phyloP scores from a whole-genome alignment of 2,113 vertebrate species.

The Apus apus region DNA sequence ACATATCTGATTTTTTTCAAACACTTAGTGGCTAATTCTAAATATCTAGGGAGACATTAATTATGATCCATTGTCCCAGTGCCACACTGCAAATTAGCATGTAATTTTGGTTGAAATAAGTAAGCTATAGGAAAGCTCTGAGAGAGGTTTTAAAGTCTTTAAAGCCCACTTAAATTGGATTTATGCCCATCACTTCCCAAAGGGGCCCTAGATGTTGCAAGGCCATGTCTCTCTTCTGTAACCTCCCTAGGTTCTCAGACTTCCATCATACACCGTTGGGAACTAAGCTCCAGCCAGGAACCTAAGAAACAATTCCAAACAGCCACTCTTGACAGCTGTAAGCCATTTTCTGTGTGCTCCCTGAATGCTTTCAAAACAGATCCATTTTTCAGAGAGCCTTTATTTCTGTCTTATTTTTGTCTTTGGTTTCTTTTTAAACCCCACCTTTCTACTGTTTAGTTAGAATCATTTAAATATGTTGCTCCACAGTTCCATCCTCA shows the following conservation, averaged over 20 bases:
- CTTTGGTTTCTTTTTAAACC: background rate
- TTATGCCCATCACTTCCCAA: background rate
- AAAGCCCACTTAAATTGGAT: background rate
- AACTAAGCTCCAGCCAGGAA: background rate
- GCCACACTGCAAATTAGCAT: background rate
- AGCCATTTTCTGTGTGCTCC: background rate
- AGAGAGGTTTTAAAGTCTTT: background rate
- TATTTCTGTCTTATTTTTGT: background rate
- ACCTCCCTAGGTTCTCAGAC: background rate
- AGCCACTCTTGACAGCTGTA: background rate
- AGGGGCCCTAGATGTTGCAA: background rate
- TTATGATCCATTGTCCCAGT: background rate
- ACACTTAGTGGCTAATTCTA: background rate
- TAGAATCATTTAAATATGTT: background rate
- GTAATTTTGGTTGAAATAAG: background rate
- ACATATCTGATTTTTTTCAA: background rate
- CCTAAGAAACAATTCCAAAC: background rate
- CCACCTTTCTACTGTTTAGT: background rate
- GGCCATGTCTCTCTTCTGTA: background rate
- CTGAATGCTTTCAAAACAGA: background rate
- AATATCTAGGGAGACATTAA: background rate
- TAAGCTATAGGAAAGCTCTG: background rate
- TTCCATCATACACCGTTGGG: background rate
- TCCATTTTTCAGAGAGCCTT: background rate
- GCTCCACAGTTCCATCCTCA: background rate